Base-by-base conservation (phyloP, 2,113 vertebrate genomes). In the Ariopsis seemanni region DNA sequence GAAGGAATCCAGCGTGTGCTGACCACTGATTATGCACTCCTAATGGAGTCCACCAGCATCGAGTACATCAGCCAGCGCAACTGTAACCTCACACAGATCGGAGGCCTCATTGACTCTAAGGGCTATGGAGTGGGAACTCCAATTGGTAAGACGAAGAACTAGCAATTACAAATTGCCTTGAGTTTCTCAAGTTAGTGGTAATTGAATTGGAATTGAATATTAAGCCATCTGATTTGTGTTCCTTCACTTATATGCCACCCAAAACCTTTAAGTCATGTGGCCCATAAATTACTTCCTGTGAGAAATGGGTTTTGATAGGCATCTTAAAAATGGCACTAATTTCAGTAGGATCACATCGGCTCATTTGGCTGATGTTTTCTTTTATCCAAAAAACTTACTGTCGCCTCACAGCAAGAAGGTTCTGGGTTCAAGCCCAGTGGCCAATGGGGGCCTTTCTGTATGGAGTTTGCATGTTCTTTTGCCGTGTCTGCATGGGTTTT, bases 1-100 rank as follows among this genome's bases (percentile, higher is more conserved):
- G 98, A 99, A 86, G 98, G 98, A 0, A 98, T 99, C 89, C 98
- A 97, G 87, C 95, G 98, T 1, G 98, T 99, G 77, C 96, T 99
- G 11, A 98, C 97, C 85, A 98, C 98, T 0, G 98, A 99, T 92
- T 99, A 98, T 0, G 98, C 98, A 0, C 96, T 99, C 52, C 94
- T 99, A 12, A 99, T 99, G 98, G 98, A 99, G 93, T 99, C 98
- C 0, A 98, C 98, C 88, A 99, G 96, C 93, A 99, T 99, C 27
- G 98, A 99, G 92, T 99, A 98, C 42, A 98, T 99, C 93, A 99
- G 97, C 0, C 98, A 99, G 95, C 96, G 97, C 78, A 98, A 99
- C 95, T 99, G 98, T 93, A 99, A 99, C 93, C 98, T 99, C 93
- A 99, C 98, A 0, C 98, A 99, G 94, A 98, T 99, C 0, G 98